Conservation (phyloP, 2,113 vertebrate species). For the Hemibates koningsi region DNA sequence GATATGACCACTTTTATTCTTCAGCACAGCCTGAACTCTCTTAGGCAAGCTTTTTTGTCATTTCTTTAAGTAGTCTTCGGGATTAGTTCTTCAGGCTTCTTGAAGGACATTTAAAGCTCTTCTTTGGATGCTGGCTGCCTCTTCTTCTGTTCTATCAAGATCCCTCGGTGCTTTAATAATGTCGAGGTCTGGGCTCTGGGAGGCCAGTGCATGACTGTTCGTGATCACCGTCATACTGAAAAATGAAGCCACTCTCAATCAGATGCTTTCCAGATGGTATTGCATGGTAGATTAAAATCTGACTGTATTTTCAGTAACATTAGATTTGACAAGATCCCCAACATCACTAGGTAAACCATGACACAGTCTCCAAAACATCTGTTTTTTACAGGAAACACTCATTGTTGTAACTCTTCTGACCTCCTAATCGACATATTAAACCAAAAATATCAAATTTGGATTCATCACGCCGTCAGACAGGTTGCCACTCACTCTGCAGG, state of each 20-base stretch:
- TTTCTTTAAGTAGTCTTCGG: background rate
- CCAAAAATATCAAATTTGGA: background rate
- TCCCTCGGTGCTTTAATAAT: background rate
- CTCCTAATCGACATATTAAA: background rate
- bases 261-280: background rate
- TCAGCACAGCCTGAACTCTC: background rate
- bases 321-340: background rate
- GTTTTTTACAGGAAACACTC: background rate
- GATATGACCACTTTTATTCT: background rate
- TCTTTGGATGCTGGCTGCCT: background rate
- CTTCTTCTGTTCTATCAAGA: background rate
- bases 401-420: background rate
- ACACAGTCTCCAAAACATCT: background rate
- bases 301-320: background rate
- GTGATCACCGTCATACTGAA: background rate
- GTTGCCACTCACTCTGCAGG: no score
- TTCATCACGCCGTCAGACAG: background rate
- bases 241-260: background rate
- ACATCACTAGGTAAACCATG: background rate
- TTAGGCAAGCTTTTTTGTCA: background rate
- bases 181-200: background rate
- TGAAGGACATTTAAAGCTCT: background rate
- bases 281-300: background rate
- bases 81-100: background rate
- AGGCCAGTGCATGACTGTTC: background rate